Conservation (phyloP, 2,797 vertebrate genomes). For the Molothrus aeneus region DNA sequence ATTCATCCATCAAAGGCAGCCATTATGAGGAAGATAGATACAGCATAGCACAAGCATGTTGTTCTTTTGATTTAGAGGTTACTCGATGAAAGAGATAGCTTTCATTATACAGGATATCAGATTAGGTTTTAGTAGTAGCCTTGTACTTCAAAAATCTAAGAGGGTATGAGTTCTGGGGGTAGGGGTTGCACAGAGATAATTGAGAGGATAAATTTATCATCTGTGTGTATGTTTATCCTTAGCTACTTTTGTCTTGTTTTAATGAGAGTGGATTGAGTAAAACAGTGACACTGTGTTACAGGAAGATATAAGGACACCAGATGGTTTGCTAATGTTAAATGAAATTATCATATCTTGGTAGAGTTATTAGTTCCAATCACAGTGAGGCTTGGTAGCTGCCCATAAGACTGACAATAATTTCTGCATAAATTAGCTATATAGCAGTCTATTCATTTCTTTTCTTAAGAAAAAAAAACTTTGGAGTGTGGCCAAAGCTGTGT, state of each 20-base stretch:
- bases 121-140: background rate
- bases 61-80: background rate
- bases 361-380: constrained; percentile 24
- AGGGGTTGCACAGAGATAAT: background rate
- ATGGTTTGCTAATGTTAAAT: constrained; percentile 48
- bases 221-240: background rate
- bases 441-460: background rate
- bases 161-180: background rate
- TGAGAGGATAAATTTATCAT: background rate
- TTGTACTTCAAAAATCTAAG: background rate
- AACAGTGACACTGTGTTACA: background rate
- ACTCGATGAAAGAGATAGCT: background rate
- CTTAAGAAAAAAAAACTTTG: background rate
- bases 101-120: background rate
- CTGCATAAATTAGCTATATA: background rate
- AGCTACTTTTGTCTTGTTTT: background rate
- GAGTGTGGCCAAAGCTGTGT: background rate
- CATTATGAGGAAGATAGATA: background rate
- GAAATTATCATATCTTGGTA: constrained; percentile 43
- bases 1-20: background rate
- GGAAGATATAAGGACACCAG: constrained; percentile 24
- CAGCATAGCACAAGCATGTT: background rate
- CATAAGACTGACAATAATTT: constrained; percentile 22
- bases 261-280: constrained; percentile 14
- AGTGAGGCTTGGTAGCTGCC: background rate